Conservation (phyloP, 2,797 vertebrate genomes). For the Callimico goeldii region DNA sequence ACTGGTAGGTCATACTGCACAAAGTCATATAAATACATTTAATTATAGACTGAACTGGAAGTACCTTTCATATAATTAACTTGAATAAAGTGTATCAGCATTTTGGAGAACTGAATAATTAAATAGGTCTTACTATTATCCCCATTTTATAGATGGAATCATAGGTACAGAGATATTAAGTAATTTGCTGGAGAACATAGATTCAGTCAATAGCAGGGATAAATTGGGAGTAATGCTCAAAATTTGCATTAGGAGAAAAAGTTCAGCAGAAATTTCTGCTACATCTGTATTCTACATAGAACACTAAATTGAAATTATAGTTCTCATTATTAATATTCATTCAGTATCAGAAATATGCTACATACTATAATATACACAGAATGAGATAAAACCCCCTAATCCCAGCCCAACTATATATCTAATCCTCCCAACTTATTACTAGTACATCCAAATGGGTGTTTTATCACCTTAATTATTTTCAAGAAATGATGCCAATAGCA, state of each 20-base stretch:
- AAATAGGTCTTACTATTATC: constrained; percentile 67
- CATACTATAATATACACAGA: constrained; percentile 69
- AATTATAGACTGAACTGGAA: constrained; percentile 55
- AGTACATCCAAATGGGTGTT: constrained; percentile 64
- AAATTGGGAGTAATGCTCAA: constrained; percentile 65
- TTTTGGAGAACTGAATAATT: constrained; percentile 75
- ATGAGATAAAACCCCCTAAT: constrained; percentile 70
- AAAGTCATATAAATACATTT: constrained; percentile 46
- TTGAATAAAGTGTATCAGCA: constrained; percentile 63
- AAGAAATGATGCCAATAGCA: constrained; percentile 60
- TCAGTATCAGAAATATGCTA: constrained; percentile 74
- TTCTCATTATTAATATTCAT: constrained; percentile 75
- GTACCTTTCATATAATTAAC: constrained; percentile 64
- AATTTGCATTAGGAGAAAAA: constrained; percentile 77
- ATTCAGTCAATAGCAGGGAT: constrained; percentile 55
- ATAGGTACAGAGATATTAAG: constrained; percentile 71
- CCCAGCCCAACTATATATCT: constrained; percentile 74
- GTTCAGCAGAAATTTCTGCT: constrained; percentile 80
- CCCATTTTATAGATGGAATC: constrained; percentile 76
- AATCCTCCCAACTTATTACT: constrained; percentile 73
- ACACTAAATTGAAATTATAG: constrained; percentile 72
- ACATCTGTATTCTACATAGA: constrained; percentile 68
- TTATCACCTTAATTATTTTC: constrained; percentile 79
- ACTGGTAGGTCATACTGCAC: constrained; percentile 44
- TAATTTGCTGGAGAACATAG: constrained; percentile 57